Evolutionary conservation across 35 echinoderm and acorn worm species (phyloP), one percentile per base, ranked within the genome.

Genomic region (Anneissia japonica): DNA sequence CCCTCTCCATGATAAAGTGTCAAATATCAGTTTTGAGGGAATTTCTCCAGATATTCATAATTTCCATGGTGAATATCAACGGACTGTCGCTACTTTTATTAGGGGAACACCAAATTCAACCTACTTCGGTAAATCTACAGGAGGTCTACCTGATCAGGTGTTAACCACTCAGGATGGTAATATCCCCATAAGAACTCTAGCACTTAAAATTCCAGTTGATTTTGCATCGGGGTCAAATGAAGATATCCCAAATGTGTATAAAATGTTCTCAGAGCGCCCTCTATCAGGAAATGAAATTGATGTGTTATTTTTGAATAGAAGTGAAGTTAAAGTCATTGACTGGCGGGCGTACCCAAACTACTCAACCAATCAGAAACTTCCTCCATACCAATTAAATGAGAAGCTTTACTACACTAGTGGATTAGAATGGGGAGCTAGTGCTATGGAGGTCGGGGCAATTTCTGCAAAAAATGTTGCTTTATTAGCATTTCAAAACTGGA

Each of bases 341-440:
- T 99, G 92, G 92, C 73, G 89, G 32, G 92, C 96, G 0, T 99
- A 94, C 46, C 95, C 96, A 23, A 74, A 89, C 72, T 99, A 99
- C 76, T 46, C 37, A 16, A 34, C 77, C 12, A 75, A 75, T 10
- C 72, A 91, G 14, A 75, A 72, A 0, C 73, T 94, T 34, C 82
- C 95, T 12, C 37, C 82, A 0, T 97, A 93, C 74, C 84, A 88
- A n/a, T 34, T 97, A 5, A 26, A 80, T 32, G 39, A 82, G 4
- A 86, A 92, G 32, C 28, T 91, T 32, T 93, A 85, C 81, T 91
- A 97, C 78, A 78, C 85, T 23, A 93, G 91, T 84, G 88, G 80
- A 1, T 86, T 97, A 0, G 95, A 97, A 56, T 97, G 95, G 95
- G 95, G 88, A 0, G 95, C 95, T 26, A 97, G 95, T 75, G 88